Evolutionary conservation across 2,797 vertebrate species (phyloP), one percentile per base, ranked within the genome.

Genomic region (Rhinogobio ventralis): DNA sequence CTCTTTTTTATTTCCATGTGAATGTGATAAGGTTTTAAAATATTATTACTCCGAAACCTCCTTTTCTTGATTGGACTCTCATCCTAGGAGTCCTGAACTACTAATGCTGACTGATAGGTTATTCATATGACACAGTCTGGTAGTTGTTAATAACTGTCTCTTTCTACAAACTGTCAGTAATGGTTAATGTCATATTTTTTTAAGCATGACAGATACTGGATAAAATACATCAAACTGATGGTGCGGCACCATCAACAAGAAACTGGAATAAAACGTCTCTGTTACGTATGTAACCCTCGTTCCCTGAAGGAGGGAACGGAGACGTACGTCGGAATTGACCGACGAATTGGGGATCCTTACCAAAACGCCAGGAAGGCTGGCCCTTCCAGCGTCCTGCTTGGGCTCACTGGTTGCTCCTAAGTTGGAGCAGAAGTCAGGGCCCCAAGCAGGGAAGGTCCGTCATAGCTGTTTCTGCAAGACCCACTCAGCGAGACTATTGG

Each of bases 121-220:
- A n/a, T 57, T 86, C 64, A 53, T 68, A 30, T 46, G 45, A 62
- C n/a, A 72, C 55, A 46, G 67, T 45, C 45, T 55, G 57, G 62
- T 25, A 79, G 46, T 75, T 60, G 67, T 79, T 83, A 72, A 74
- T 74, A 66, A 23, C 76, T 51, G 39, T 46, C 4, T 74, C 57
- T n/a, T 28, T 79, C 68, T 42, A 57, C n/a, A 55, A 79, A 79
- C 69, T 83, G 85, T 74, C 85, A 86, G 68, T 74, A 80, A 79
- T 68, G 66, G 55, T 74, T 74, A 79, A 80, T 39, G 33, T 83
- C 71, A 46, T 60, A 66, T 30, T 55, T 46, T 39, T 42, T 62
- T 9, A 79, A 82, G 49, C 62, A 11, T 46, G 81, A 74, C 81
- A 74, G 39, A 33, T 46, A 28, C 55, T 45, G 20, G 46, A 74